Conservation (phyloP, 2,113 vertebrate species). For the Tenrec ecaudatus region DNA sequence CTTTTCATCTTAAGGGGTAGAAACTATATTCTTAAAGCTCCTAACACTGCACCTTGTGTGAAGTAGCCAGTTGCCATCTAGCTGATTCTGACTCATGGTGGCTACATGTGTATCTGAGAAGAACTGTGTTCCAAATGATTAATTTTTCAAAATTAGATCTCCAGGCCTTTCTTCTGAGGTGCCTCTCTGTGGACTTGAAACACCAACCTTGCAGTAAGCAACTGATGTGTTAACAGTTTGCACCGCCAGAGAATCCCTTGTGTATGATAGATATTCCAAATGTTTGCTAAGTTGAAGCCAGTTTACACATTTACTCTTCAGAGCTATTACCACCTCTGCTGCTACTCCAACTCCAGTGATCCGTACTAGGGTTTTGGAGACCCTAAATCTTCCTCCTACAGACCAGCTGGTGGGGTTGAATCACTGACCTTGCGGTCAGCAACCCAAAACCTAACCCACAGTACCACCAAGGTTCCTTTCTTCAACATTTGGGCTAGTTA, state of each 20-base stretch:
- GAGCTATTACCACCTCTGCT: background rate
- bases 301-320: constrained; percentile 1
- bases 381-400: no score
- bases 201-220: background rate
- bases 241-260: background rate
- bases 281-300: constrained; percentile 31
- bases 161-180: background rate
- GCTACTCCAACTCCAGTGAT: no score
- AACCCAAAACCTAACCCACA: no score
- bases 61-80: background rate
- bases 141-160: background rate
- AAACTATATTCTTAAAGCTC: background rate
- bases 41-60: background rate
- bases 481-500: no score
- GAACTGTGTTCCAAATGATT: background rate
- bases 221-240: background rate
- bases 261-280: background rate
- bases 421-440: no score
- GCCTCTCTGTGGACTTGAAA: background rate
- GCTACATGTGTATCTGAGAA: background rate
- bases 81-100: background rate
- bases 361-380: no score
- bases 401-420: no score
- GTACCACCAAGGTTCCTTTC: no score
- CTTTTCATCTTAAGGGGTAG: background rate